These are phyloP conservation scores for Rostratula benghalensis DNA, from an alignment of 2,113 vertebrate species.

Conservation along the genomic window DNA sequence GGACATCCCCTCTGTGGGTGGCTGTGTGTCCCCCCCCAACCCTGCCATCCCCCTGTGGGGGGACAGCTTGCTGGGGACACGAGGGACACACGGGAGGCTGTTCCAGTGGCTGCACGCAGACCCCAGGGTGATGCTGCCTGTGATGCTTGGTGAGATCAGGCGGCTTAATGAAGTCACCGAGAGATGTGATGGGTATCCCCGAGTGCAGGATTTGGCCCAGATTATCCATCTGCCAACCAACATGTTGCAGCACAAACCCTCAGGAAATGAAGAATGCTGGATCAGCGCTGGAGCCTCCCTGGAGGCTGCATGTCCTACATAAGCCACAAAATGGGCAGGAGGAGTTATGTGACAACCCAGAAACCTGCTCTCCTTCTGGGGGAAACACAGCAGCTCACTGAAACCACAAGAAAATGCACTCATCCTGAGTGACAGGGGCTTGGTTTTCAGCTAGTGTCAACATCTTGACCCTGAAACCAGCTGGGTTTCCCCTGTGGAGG, in stretches of 20 bases:
- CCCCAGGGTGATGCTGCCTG: fast-evolving
- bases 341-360: not conserved
- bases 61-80: not conserved
- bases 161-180: not conserved
- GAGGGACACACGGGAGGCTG: not conserved
- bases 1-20: not conserved
- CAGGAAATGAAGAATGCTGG: not conserved
- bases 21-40: not conserved
- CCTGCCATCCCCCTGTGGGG: fast-evolving
- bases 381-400: fast-evolving
- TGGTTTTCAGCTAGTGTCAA: fast-evolving
- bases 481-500: fast-evolving
- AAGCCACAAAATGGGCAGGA: not conserved
- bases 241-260: not conserved
- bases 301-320: constrained; percentile 24
- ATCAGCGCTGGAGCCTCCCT: not conserved
- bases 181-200: not conserved
- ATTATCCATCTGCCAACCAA: constrained; percentile 4
- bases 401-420: not conserved
- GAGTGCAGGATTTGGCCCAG: not conserved
- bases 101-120: not conserved
- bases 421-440: fast-evolving
- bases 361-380: not conserved
- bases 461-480: fast-evolving
- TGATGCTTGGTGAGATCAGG: not conserved